These are phyloP conservation scores for Oscheius sp. DNA, from an alignment of 2,888 invertebrate genomes.

Conservation along the genomic window DNA sequence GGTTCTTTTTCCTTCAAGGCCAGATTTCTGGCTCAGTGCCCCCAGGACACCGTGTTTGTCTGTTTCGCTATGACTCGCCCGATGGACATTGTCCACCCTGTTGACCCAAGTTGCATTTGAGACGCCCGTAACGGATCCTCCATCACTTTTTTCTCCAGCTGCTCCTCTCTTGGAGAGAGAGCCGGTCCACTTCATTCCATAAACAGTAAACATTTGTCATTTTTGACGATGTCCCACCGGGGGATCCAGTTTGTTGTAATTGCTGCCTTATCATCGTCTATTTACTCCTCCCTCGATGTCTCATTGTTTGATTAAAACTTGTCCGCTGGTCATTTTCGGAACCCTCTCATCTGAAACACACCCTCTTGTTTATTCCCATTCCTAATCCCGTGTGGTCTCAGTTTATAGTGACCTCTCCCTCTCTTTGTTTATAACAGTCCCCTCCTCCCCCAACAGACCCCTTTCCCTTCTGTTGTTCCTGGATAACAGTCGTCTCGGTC, in stretches of 20 bases:
- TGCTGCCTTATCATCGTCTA: background rate
- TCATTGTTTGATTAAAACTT: constrained; percentile 7
- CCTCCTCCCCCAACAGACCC: background rate
- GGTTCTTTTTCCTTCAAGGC: constrained; percentile 17
- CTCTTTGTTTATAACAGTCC: background rate
- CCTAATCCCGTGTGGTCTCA: background rate
- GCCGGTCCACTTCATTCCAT: too few species aligned
- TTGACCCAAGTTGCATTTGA: constrained; percentile 41
- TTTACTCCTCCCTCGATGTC: background rate
- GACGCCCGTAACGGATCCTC: constrained; percentile 24
- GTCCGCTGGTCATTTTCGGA: constrained; percentile 2
- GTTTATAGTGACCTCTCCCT: background rate
- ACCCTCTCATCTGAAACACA: too few species aligned
- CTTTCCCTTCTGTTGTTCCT: background rate
- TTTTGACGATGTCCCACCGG: too few species aligned
- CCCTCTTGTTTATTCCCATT: background rate
- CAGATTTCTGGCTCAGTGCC: constrained; percentile 30
- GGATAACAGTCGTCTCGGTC: constrained; percentile 3
- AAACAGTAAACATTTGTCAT: too few species aligned
- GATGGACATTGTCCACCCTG: constrained; percentile 33
- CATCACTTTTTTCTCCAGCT: constrained; percentile 22
- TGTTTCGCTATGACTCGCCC: constrained; percentile 30
- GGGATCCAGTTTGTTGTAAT: background rate
- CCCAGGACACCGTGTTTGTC: constrained; percentile 35
- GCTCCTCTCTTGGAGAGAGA: background rate